Conservation (phyloP, 2,797 vertebrate genomes). For the Catamblyrhynchus diadema region DNA sequence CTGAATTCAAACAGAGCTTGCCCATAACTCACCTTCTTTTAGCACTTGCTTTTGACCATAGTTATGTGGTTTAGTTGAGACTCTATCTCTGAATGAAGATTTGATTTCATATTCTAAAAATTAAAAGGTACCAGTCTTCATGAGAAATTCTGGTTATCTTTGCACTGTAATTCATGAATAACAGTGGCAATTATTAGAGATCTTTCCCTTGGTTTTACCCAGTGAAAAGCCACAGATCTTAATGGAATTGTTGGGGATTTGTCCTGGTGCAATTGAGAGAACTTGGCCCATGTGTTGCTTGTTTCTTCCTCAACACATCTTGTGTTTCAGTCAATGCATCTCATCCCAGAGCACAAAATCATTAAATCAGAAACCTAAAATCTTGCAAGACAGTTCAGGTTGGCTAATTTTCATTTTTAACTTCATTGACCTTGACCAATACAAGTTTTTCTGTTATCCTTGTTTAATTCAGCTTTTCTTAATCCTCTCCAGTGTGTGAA, state of each 20-base stretch:
- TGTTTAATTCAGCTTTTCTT: not conserved
- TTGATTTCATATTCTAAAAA: not conserved
- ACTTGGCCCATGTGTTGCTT: not conserved
- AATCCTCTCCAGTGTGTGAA: not conserved
- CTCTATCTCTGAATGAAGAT: not conserved
- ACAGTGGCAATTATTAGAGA: not conserved
- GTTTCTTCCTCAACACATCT: not conserved
- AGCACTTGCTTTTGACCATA: not conserved
- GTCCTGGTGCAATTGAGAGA: not conserved
- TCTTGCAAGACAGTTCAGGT: not conserved
- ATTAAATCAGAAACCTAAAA: not conserved
- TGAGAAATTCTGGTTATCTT: not conserved
- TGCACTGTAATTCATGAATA: not conserved
- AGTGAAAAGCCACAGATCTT: not conserved
- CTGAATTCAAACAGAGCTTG: not conserved
- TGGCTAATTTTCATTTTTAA: not conserved
- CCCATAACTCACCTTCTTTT: not conserved
- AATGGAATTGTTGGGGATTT: not conserved
- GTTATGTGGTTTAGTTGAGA: not conserved
- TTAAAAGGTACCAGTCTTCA: not conserved
- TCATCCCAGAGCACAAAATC: not conserved
- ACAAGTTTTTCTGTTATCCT: not conserved
- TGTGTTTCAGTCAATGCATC: not conserved
- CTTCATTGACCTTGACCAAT: not conserved
- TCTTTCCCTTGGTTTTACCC: not conserved